Conservation (phyloP, 1,140 invertebrate genomes). For the Magallana angulata region DNA sequence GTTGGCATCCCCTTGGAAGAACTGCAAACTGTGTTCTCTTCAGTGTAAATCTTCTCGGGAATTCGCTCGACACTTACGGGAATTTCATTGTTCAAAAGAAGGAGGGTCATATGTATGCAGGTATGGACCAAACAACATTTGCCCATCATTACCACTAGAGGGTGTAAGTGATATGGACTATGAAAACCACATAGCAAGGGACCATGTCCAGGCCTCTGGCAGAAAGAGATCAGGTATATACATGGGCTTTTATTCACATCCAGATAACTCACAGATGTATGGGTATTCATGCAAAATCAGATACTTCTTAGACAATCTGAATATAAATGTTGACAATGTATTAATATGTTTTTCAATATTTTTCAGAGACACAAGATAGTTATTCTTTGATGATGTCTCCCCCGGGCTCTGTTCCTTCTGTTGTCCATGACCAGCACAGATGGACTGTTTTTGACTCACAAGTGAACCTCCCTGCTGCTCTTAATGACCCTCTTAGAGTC, state of each 20-base stretch:
- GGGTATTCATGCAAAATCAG: background rate
- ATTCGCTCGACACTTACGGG: conserved; percentile 87
- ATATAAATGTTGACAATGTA: no score
- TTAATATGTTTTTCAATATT: background rate
- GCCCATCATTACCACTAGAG: conserved; percentile 91
- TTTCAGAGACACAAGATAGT: background rate
- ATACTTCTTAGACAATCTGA: no score
- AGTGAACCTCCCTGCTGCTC: conserved; percentile 94
- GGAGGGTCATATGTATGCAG: conserved; percentile 93
- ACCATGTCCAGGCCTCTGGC: conserved; percentile 83
- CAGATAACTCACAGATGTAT: background rate
- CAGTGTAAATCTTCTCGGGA: conserved; percentile 76
- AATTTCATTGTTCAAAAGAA: conserved; percentile 91
- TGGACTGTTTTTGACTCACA: conserved; percentile 84
- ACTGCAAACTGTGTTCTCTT: conserved; percentile 68
- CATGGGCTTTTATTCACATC: background rate
- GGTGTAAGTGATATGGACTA: conserved; percentile 93
- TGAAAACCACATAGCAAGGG: conserved; percentile 90
- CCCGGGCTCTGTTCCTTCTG: conserved; percentile 66
- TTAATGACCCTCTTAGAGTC: conserved; percentile 96
- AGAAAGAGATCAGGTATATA: conserved; percentile 27
- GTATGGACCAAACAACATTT: conserved; percentile 93
- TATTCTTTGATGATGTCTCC: background rate
- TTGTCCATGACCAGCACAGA: conserved; percentile 79
- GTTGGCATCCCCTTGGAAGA: conserved; percentile 65